These are phyloP conservation scores for Pseudopleuronectes americanus DNA, from an alignment of 2,797 vertebrate species.

Conservation along the genomic window DNA sequence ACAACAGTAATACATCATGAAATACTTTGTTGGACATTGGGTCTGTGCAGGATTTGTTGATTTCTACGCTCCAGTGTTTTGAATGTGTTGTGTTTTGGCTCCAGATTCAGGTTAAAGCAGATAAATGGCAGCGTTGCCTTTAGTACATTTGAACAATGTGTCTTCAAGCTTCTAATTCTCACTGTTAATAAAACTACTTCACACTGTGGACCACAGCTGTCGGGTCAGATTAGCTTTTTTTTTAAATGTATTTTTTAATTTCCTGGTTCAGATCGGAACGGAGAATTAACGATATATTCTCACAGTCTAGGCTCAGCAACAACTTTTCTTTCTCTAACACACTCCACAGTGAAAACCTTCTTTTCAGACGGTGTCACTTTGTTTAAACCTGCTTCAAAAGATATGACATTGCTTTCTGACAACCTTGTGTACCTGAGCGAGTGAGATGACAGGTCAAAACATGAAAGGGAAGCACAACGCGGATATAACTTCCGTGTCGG, in stretches of 20 bases:
- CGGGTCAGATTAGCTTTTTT: conserved; percentile 23
- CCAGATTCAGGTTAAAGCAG: conserved; percentile 20
- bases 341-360: conserved; percentile 16
- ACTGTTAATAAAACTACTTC: conserved; percentile 33
- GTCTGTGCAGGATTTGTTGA: not conserved
- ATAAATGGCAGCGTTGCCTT: conserved; percentile 22
- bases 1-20: not conserved
- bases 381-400: conserved; percentile 45
- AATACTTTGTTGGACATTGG: not conserved
- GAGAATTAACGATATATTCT: too few species aligned
- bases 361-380: conserved; percentile 51
- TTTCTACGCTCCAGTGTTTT: not conserved
- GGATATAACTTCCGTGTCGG: conserved; percentile 49
- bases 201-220: conserved; percentile 29
- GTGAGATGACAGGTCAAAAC: conserved; percentile 45
- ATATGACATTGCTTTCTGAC: conserved; percentile 42
- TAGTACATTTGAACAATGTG: conserved; percentile 9
- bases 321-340: conserved; percentile 6
- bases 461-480: conserved; percentile 52
- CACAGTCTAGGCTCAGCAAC: conserved; percentile 16
- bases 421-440: conserved; percentile 43
- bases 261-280: not conserved
- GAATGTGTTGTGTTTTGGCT: conserved; percentile 5
- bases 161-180: conserved; percentile 5
- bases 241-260: not conserved